phyloP scores from a whole-genome alignment of 2,797 vertebrate genomes.

The Brachymystax lenok region DNA sequence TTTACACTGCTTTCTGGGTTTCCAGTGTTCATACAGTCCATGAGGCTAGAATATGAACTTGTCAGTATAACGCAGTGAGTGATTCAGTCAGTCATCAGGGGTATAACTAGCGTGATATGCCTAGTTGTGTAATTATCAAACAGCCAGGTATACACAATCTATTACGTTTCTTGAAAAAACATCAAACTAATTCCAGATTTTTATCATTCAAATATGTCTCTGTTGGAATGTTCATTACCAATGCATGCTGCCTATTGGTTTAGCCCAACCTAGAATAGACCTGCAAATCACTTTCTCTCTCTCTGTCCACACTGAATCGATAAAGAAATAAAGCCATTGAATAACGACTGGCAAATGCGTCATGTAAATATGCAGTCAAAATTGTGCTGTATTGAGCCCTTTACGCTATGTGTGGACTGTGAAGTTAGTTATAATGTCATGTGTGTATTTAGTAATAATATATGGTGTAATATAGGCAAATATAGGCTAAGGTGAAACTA shows the following conservation, averaged over 20 bases:
- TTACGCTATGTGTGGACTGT: not conserved
- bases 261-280: slow-evolving; percentile 39
- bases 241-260: slow-evolving; percentile 47
- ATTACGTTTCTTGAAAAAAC: slow-evolving; percentile 26
- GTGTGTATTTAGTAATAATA: slow-evolving; percentile 39
- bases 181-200: slow-evolving; percentile 32
- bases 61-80: no score
- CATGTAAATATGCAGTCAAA: slow-evolving; percentile 40
- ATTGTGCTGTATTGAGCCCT: slow-evolving; percentile 38
- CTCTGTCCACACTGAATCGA: slow-evolving; percentile 35
- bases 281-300: slow-evolving; percentile 35
- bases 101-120: no score
- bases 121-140: slow-evolving; percentile 14
- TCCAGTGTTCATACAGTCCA: slow-evolving; percentile 3
- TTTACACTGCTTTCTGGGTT: not conserved
- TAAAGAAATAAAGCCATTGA: slow-evolving; percentile 32
- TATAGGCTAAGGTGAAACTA: slow-evolving; percentile 16
- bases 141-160: slow-evolving; percentile 25
- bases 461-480: not conserved
- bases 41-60: not conserved
- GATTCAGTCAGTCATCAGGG: not conserved
- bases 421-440: not conserved
- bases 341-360: slow-evolving; percentile 40
- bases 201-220: slow-evolving; percentile 47
- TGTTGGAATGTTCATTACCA: slow-evolving; percentile 36